Conservation (phyloP, 2,113 vertebrate genomes). For the Nipponia nippon region DNA sequence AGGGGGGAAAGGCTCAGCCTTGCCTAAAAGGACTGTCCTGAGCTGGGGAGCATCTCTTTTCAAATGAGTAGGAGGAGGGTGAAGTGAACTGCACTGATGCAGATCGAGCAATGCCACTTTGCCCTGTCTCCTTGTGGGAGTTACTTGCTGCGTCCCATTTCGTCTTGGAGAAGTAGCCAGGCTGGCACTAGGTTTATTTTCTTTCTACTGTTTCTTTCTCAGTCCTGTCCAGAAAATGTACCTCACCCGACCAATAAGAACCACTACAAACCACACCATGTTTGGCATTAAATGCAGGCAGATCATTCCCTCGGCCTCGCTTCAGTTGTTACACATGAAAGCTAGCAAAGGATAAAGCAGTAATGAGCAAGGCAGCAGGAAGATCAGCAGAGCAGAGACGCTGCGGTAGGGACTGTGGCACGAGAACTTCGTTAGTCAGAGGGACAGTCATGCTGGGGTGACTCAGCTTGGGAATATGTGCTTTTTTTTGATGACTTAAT, state of each 20-base stretch:
- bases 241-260: neutral
- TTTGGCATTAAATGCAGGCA: neutral
- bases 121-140: neutral
- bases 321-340: neutral
- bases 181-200: neutral
- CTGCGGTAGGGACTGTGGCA: neutral
- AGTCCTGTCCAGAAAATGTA: neutral
- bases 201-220: neutral
- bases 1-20: neutral
- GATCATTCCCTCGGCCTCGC: accelerated
- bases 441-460: neutral
- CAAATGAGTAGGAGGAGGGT: neutral
- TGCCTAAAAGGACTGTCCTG: neutral
- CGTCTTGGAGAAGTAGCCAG: neutral
- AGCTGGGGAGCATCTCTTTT: neutral
- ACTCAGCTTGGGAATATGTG: conserved; percentile 10
- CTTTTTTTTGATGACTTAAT: conserved; percentile 5
- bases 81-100: neutral
- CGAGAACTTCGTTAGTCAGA: conserved; percentile 25
- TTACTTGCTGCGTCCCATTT: neutral
- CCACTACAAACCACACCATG: neutral
- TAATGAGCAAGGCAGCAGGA: neutral
- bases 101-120: neutral
- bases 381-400: neutral
- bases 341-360: neutral